Base-by-base conservation (phyloP, 2,113 vertebrate species). In the Eulacestoma nigropectus region DNA sequence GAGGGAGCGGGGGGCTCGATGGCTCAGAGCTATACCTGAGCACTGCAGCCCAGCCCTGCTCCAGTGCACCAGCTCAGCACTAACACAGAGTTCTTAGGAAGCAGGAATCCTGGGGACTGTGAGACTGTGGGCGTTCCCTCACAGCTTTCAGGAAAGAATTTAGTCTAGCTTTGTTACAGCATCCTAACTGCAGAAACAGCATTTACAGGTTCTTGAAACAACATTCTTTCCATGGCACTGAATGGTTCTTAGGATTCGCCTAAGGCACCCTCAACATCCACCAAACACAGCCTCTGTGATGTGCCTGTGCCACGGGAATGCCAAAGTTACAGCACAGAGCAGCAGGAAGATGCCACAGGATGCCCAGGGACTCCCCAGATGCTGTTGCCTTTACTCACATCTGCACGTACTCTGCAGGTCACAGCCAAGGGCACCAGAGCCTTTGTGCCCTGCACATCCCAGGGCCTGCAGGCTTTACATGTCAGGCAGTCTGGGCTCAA, bases 21-120 rank as follows among this genome's bases (percentile, higher is more conserved):
- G 13, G 63, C 46, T 74, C 69, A 3, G 74, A 21, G n/a, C n/a
- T 27, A 64, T 7, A 6, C 46, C 67, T 25, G 21, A 9, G 1
- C 44, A 39, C 21, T 2, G 5, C 50, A 69, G 78, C 70, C 59
- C 65, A 15, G 57, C 75, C 4, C 42, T 60, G 72, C 27, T 17
- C 10, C n/a, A 10, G 29, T 0, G 7, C 84, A 23, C 11, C 55
- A 16, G 42, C 39, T 47, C 68, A 35, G 49, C 59, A 12, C 2
- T 4, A 30, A 11, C 25, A 2, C 60, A 7, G 42, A 18, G 18
- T 0, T 44, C 55, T 27, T 0, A 11, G 37, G 14, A 23, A 32
- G 19, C 4, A 25, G 47, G 6, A 27, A 69, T 14, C 53, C 76
- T 10, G 3, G 5, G n/a, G 23, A 16, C 13, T 15, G 26, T 1